These are phyloP conservation scores for Pelecanus crispus DNA, from an alignment of 2,113 vertebrate species.

Conservation along the genomic window DNA sequence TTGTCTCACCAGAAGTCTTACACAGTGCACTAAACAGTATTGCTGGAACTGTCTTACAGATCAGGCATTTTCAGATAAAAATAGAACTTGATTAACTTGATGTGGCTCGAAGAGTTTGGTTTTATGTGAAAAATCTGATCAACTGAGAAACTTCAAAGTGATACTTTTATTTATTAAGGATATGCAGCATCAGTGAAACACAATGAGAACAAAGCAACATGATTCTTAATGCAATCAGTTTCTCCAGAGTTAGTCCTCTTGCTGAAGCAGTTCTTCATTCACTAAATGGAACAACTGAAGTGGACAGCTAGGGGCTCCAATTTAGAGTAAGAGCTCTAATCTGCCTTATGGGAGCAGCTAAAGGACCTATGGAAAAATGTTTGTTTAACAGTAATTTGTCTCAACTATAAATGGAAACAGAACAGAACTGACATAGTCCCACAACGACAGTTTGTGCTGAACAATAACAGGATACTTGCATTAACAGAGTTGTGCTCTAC, in stretches of 20 bases:
- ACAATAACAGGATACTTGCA: constrained; percentile 63
- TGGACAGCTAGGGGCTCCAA: not conserved
- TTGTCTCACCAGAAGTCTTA: not conserved
- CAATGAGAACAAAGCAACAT: not conserved
- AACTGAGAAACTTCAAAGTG: not conserved
- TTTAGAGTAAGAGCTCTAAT: constrained; percentile 8
- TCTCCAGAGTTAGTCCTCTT: not conserved
- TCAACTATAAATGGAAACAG: constrained; percentile 48
- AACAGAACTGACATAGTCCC: constrained; percentile 38
- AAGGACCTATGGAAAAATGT: constrained; percentile 42
- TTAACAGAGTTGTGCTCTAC: not conserved
- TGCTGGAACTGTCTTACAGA: not conserved
- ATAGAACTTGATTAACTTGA: not conserved
- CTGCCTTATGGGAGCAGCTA: constrained; percentile 12
- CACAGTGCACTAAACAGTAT: not conserved
- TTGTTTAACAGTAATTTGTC: constrained; percentile 31
- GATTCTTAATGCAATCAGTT: not conserved
- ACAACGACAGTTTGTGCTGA: constrained; percentile 22
- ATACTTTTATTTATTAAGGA: not conserved
- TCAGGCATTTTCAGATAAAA: not conserved
- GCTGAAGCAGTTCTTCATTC: constrained; percentile 15
- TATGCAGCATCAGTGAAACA: not conserved
- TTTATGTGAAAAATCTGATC: not conserved
- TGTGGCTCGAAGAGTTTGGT: not conserved
- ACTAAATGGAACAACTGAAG: constrained; percentile 10